phyloP scores from a whole-genome alignment of 2,888 invertebrate genomes.

The Biston betularia region DNA sequence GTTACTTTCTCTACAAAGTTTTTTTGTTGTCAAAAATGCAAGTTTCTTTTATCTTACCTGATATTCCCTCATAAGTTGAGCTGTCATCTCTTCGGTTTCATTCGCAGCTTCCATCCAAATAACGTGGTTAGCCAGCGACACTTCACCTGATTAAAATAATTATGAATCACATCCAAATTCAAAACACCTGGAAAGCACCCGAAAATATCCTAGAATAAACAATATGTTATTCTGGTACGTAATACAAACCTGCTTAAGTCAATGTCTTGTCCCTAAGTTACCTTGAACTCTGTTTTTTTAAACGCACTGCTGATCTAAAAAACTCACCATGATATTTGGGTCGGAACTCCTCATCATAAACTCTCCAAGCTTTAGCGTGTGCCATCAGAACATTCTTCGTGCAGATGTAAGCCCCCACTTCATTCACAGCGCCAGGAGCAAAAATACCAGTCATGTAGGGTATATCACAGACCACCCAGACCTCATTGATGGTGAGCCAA shows the following conservation, averaged over 20 bases:
- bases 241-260: too few species aligned
- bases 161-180: too few species aligned
- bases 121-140: conserved; percentile 50
- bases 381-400: conserved; percentile 40
- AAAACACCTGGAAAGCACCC: too few species aligned
- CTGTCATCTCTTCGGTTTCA: conserved; percentile 40
- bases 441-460: conserved; percentile 51
- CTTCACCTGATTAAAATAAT: conserved; percentile 47
- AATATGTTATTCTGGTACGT: too few species aligned
- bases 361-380: conserved; percentile 50
- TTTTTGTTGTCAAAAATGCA: too few species aligned
- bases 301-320: not conserved
- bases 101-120: conserved; percentile 49
- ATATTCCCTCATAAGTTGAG: conserved; percentile 46
- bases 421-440: conserved; percentile 29
- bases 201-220: too few species aligned
- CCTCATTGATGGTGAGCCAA: conserved; percentile 51
- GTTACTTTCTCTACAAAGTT: too few species aligned
- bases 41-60: conserved; percentile 31
- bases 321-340: conserved; percentile 44
- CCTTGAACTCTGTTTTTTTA: too few species aligned
- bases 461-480: conserved; percentile 32
- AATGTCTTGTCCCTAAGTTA: too few species aligned
- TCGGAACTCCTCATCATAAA: conserved; percentile 49
- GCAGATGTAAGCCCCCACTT: conserved; percentile 32